These are phyloP conservation scores for Diplosoma virens DNA, from an alignment of 23 tunicate species.

Conservation along the genomic window DNA sequence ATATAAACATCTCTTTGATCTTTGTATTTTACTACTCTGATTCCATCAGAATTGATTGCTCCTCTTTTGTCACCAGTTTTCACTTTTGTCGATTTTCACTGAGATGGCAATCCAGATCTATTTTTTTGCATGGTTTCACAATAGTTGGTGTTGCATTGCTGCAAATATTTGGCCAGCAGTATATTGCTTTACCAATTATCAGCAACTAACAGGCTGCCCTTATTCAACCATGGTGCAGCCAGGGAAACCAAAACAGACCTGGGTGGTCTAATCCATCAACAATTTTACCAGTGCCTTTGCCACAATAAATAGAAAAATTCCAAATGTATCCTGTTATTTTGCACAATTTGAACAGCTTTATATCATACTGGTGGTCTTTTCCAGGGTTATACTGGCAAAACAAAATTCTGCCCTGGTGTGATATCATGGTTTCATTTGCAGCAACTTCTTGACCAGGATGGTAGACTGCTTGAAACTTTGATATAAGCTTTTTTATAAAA, in stretches of 20 bases:
- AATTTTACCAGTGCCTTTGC: neutral
- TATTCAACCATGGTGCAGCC: conserved; percentile 17
- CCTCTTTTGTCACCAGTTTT: conserved; percentile 3
- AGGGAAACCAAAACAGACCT: conserved; percentile 6
- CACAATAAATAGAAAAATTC: conserved; percentile 6
- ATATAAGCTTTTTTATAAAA: no score
- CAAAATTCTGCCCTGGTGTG: neutral
- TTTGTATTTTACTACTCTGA: conserved; percentile 1
- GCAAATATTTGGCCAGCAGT: conserved; percentile 21
- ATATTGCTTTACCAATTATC: conserved; percentile 24
- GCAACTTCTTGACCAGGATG: no score
- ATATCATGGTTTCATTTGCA: no score
- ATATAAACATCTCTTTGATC: conserved; percentile 27
- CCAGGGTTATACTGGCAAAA: conserved; percentile 2
- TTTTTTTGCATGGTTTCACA: conserved; percentile 25
- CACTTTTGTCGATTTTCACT: conserved; percentile 13
- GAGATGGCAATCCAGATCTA: conserved; percentile 18
- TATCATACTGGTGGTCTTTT: neutral
- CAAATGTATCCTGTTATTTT: neutral
- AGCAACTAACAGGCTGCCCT: conserved; percentile 24
- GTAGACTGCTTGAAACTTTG: no score
- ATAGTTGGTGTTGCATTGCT: conserved; percentile 18
- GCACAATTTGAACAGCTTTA: conserved; percentile 1
- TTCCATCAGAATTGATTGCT: conserved; percentile 24
- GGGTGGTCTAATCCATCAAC: neutral